Evolutionary conservation across 2,113 vertebrate genomes (phyloP).

Genomic region (Callorhinus ursinus): DNA sequence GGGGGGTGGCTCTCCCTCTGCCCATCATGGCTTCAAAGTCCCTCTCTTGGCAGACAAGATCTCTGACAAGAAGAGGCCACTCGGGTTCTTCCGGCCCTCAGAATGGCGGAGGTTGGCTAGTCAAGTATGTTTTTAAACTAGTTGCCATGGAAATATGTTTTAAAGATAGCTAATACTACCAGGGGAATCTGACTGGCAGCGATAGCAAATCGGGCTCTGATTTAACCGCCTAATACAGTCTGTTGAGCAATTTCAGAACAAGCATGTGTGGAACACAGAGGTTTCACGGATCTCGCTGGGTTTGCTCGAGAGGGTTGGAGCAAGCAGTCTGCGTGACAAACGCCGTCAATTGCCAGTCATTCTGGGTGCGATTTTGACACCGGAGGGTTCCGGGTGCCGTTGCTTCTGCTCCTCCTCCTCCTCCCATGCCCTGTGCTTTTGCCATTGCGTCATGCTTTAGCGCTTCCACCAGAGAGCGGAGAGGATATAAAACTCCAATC

Average conservation of each 20-base stretch:
- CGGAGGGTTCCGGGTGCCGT: neutral
- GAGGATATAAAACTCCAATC: conserved; percentile 4
- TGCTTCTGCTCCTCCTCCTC: neutral
- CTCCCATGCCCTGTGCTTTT: neutral
- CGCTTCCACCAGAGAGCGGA: neutral
- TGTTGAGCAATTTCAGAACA: conserved; percentile 36
- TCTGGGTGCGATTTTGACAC: neutral
- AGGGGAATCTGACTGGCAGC: neutral
- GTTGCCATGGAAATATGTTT: conserved; percentile 72
- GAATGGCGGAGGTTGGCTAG: neutral
- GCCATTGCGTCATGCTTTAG: conserved; percentile 21
- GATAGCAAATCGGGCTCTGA: conserved; percentile 53
- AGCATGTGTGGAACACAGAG: neutral
- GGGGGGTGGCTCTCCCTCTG: neutral
- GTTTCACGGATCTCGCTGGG: neutral
- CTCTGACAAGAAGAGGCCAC: neutral
- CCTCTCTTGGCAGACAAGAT: neutral
- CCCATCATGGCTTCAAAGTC: neutral
- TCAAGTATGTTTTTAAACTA: conserved; percentile 51
- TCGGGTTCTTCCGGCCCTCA: neutral
- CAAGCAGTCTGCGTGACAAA: neutral
- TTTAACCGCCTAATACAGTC: conserved; percentile 6
- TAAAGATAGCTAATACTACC: conserved; percentile 53
- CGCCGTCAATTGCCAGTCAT: neutral
- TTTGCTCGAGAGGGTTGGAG: neutral